Evolutionary conservation across 30 jellyfish, hydroid and myxozoan genomes (phyloP).

Genomic region (Euphysa ruthae): DNA sequence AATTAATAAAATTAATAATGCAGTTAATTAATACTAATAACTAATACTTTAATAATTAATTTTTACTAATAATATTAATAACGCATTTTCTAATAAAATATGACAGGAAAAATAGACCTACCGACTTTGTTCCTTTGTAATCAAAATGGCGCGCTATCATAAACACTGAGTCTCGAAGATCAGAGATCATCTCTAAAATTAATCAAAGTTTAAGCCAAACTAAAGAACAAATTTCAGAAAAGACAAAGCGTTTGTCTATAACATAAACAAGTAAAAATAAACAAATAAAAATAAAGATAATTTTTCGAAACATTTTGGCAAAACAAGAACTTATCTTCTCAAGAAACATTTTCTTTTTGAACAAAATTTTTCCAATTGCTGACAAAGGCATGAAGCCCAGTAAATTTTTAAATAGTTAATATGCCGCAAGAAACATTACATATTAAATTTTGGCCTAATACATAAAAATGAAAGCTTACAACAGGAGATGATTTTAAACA

Average conservation of each 20-base stretch:
- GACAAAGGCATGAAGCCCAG: no score
- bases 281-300: no score
- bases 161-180: slow-evolving; percentile 65
- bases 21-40: background rate
- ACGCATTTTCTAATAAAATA: background rate
- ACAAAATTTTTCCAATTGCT: no score
- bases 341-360: no score
- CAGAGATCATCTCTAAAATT: slow-evolving; percentile 59
- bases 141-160: slow-evolving; percentile 72
- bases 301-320: no score
- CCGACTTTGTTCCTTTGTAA: slow-evolving; percentile 44
- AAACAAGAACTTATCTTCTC: no score
- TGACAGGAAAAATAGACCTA: background rate
- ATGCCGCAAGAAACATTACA: no score
- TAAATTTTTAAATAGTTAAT: no score
- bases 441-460: no score
- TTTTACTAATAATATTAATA: background rate
- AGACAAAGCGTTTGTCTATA: background rate
- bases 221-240: background rate
- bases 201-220: background rate
- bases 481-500: no score
- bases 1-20: background rate
- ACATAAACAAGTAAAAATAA: background rate
- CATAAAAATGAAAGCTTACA: no score
- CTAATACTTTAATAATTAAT: background rate